Base-by-base conservation (phyloP, 2,113 vertebrate genomes). In the Crypturellus undulatus region DNA sequence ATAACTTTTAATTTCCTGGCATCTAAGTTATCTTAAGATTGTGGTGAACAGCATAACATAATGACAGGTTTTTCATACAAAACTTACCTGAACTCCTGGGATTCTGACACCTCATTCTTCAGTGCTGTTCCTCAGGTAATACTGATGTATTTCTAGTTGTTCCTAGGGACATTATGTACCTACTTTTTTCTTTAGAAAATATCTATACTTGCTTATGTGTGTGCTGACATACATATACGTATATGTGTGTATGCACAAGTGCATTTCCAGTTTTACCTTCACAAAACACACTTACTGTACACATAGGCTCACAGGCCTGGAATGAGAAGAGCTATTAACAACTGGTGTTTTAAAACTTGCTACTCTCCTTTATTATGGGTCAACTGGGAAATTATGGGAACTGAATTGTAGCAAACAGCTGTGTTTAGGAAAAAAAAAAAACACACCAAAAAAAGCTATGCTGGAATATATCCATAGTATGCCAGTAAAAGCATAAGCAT, bases 321-420 rank as follows among this genome's bases (percentile, higher is more conserved):
- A 58, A 85, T 79, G 76, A 79, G 75, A 77, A 87, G 83, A 45
- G 54, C 54, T 85, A 73, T 85, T 93, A 87, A 67, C 62, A 94
- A 89, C 58, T 52, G 36, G 47, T 62, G 24, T 21, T 92, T 92
- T 89, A 81, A 95, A 89, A 40, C 25, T 64, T 34, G 9, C 43
- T 59, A 71, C 25, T 91, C 20, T 63, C 56, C 14, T 92, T 87
- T 75, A 51, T 73, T 96, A 81, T 72, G 34, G 72, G 68, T 91
- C 91, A 89, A 10, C 8, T 87, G 95, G 93, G 94, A 96, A 95
- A 95, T 95, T 92, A n/a, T 17, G 82, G 87, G 76, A 89, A 87
- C 87, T 76, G 68, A 89, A 88, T 94, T 71, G 95, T 79, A 92
- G 69, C 45, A 76, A 96, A 86, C 93, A 97, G 83, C 90, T 95